Conservation (phyloP, 2,113 vertebrate species). For the Mystacornis crossleyi region DNA sequence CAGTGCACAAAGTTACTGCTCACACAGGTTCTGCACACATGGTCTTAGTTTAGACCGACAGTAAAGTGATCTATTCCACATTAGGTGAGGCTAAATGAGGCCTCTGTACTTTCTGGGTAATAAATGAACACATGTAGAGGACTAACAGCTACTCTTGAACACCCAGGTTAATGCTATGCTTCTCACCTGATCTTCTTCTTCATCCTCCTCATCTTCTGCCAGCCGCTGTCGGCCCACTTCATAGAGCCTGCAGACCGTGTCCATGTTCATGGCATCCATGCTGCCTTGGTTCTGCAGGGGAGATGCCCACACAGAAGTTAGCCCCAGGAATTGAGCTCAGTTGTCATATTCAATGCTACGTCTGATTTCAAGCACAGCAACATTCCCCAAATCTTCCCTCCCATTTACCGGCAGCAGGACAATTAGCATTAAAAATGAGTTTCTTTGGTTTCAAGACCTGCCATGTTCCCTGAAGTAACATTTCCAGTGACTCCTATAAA, state of each 20-base stretch:
- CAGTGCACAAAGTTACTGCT: neutral
- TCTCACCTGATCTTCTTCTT: conserved; percentile 95
- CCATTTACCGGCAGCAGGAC: neutral
- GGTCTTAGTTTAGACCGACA: neutral
- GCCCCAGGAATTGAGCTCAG: neutral
- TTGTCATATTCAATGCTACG: neutral
- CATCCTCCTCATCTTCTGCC: conserved; percentile 97
- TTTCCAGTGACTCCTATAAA: neutral
- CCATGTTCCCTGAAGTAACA: neutral
- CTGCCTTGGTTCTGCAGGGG: conserved; percentile 87
- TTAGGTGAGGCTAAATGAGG: neutral
- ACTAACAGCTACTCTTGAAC: neutral
- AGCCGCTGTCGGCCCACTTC: conserved; percentile 96
- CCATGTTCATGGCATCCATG: conserved; percentile 95
- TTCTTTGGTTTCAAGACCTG: neutral
- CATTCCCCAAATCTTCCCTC: neutral
- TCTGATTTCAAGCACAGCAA: neutral
- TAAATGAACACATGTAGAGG: neutral
- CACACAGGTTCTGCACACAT: neutral
- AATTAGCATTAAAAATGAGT: neutral
- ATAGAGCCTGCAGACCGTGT: conserved; percentile 97
- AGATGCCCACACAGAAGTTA: conserved; percentile 10
- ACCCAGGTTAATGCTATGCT: neutral
- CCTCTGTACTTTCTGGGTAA: neutral
- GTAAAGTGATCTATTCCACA: neutral